Conservation (phyloP, 2,888 invertebrate species). For the Drosophila trichaetosa region DNA sequence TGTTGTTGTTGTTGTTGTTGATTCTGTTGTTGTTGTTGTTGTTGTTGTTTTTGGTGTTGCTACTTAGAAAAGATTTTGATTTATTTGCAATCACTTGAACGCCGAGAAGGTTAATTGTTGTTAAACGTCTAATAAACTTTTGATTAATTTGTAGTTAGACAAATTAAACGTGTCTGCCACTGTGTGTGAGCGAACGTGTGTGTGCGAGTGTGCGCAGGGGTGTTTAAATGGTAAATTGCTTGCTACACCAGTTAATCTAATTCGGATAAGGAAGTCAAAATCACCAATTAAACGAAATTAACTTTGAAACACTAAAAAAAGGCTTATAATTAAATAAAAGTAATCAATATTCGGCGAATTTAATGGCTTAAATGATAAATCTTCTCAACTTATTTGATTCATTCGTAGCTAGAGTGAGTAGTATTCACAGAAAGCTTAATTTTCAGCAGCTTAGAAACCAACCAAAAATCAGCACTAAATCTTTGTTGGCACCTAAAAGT, state of each 20-base stretch:
- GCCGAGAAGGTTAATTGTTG: constrained; percentile 75
- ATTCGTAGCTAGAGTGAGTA: constrained; percentile 6
- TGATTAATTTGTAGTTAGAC: constrained; percentile 70
- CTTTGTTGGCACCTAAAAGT: constrained; percentile 2
- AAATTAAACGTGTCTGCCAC: constrained; percentile 10
- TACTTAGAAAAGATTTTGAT: constrained; percentile 60
- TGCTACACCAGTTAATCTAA: constrained; percentile 41
- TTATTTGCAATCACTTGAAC: constrained; percentile 71
- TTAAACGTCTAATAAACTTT: constrained; percentile 67
- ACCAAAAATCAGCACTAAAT: background rate
- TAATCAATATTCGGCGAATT: background rate
- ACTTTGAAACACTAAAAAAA: constrained; percentile 8
- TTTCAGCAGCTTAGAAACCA: constrained; percentile 4
- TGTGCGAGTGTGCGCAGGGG: constrained; percentile 4
- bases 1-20: constrained; percentile 23
- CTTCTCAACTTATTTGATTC: constrained; percentile 10
- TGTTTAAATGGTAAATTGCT: constrained; percentile 5
- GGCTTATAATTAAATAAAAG: background rate
- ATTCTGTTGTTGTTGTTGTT: constrained; percentile 20
- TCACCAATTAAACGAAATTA: constrained; percentile 23
- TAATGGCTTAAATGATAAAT: constrained; percentile 1
- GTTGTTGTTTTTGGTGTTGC: constrained; percentile 15
- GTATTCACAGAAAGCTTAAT: background rate
- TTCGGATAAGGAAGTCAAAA: constrained; percentile 59
- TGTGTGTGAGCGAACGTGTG: background rate